Evolutionary conservation across 2,113 vertebrate genomes (phyloP).

Genomic region (Vimba vimba): DNA sequence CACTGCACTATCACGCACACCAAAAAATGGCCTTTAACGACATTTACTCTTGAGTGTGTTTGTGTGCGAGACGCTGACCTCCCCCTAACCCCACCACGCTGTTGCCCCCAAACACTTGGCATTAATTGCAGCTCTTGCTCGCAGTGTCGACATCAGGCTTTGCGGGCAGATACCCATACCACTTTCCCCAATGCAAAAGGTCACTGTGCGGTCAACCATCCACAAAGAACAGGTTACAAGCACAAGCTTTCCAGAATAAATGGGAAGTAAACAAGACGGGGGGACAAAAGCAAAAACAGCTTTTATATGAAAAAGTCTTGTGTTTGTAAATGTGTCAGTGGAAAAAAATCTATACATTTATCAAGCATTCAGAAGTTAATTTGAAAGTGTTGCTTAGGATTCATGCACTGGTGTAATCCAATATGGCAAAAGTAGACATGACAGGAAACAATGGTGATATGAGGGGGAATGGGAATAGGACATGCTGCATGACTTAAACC

Average conservation of each 20-base stretch:
- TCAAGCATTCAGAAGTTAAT: background rate
- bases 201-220: background rate
- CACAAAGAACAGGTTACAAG: slow-evolving; percentile 36
- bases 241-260: background rate
- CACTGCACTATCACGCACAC: slow-evolving; percentile 72
- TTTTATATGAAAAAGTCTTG: background rate
- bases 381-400: background rate
- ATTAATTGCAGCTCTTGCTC: slow-evolving; percentile 33
- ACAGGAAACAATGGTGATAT: background rate
- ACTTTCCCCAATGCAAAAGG: slow-evolving; percentile 21
- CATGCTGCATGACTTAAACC: background rate
- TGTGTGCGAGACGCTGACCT: slow-evolving; percentile 58
- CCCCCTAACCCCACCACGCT: slow-evolving; percentile 30
- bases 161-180: slow-evolving; percentile 15
- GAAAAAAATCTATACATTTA: background rate
- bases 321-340: background rate
- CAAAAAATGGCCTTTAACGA: slow-evolving; percentile 77
- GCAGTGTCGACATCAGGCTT: background rate
- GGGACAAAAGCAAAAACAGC: background rate
- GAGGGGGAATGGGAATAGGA: background rate
- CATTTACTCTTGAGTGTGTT: slow-evolving; percentile 69
- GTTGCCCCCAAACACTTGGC: slow-evolving; percentile 44
- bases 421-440: background rate
- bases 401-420: background rate
- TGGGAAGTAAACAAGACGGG: background rate